A percentile compares a stretch with the other conserved stretches of the same genome.
Conservation (phyloP, 2,888 invertebrate genomes). For the Aleiodes testaceus region DNA sequence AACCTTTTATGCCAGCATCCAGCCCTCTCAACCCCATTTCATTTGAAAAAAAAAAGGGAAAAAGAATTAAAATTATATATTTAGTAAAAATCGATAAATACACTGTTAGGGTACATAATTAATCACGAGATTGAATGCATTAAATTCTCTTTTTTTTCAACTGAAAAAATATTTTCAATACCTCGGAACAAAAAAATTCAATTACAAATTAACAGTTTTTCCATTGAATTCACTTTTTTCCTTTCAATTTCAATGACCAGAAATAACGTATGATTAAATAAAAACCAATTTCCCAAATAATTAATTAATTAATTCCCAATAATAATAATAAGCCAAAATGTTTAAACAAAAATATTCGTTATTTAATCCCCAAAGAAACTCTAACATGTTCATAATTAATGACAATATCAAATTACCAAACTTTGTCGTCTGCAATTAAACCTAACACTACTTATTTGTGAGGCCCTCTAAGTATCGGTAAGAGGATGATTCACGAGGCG, state of each 20-base stretch:
- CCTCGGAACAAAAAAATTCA: too few relatives aligned
- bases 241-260: too few relatives aligned
- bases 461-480: constrained; percentile 41
- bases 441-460: constrained; percentile 18
- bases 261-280: too few relatives aligned
- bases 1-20: not conserved
- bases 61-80: not conserved
- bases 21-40: not conserved
- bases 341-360: not conserved
- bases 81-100: too few relatives aligned
- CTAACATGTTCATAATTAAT: not conserved
- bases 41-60: not conserved
- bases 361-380: not conserved
- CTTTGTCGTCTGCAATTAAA: constrained; percentile 17
- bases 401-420: not conserved
- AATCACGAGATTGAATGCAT: too few relatives aligned
- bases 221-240: too few relatives aligned
- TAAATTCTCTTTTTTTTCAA: too few relatives aligned
- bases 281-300: not conserved
- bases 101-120: too few relatives aligned
- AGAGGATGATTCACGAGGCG: constrained; percentile 42
- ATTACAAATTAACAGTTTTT: too few relatives aligned
- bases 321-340: not conserved
- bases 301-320: not conserved
- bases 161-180: too few relatives aligned